Evolutionary conservation across 1,140 invertebrate genomes (phyloP).

Genomic region (Triops longicaudatus): DNA sequence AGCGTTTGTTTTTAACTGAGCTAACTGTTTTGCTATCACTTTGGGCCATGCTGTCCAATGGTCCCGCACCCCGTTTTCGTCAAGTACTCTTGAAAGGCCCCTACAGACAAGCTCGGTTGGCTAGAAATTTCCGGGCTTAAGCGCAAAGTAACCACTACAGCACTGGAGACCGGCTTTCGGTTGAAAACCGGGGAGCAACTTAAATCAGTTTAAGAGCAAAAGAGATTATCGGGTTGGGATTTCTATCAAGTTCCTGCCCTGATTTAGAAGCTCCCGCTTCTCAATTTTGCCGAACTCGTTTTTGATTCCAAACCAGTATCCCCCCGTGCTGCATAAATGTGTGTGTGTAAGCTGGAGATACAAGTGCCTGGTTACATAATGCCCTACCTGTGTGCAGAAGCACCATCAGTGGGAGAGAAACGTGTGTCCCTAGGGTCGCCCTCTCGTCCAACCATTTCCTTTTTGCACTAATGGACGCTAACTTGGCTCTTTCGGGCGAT

Average conservation of each 20-base stretch:
- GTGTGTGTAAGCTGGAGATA: neutral
- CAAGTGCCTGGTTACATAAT: conserved; percentile 6
- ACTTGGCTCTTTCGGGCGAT: conserved; percentile 11
- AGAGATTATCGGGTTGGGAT: neutral
- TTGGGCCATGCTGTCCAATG: neutral
- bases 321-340: neutral
- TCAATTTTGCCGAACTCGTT: neutral
- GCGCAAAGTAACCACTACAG: neutral
- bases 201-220: too few species aligned
- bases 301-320: neutral
- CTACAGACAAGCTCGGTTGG: neutral
- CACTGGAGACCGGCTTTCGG: neutral
- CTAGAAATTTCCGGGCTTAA: neutral
- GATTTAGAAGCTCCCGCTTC: neutral
- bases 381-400: conserved; percentile 4
- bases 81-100: neutral
- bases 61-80: neutral
- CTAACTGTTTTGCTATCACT: conserved; percentile 7
- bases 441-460: neutral
- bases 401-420: conserved; percentile 11
- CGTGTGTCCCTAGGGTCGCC: neutral
- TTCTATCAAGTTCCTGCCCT: neutral
- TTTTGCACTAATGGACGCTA: conserved; percentile 12
- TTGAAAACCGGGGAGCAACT: neutral
- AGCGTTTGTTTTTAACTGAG: conserved; percentile 8